A percentile compares a stretch with the other conserved stretches of the same genome.
Conservation (phyloP, 2,888 invertebrate genomes). For the Rhagium mordax region DNA sequence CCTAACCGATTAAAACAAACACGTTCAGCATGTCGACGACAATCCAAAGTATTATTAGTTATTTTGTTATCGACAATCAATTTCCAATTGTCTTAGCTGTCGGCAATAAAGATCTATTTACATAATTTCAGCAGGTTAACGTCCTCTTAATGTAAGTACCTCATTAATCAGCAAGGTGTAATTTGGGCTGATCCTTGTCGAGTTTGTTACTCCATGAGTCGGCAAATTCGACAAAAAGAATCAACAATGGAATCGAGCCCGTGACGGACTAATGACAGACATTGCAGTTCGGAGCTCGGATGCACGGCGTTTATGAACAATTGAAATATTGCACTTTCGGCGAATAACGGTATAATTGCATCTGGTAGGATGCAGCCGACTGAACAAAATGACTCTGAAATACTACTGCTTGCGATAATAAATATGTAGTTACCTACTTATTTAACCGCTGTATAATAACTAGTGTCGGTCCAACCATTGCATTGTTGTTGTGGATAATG, state of each 20-base stretch:
- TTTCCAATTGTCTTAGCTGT: too few species aligned
- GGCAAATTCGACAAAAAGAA: slow-evolving; percentile 30
- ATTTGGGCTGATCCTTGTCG: slow-evolving; percentile 31
- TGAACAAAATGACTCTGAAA: slow-evolving; percentile 8
- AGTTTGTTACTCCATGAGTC: slow-evolving; percentile 25
- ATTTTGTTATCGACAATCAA: too few species aligned
- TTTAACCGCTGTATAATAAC: slow-evolving; percentile 20
- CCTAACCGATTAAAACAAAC: too few species aligned
- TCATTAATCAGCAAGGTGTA: slow-evolving; percentile 38
- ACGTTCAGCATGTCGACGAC: too few species aligned
- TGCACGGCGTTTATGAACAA: slow-evolving; percentile 27
- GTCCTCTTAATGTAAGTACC: slow-evolving; percentile 21
- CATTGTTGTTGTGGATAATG: neutral
- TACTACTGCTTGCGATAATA: neutral
- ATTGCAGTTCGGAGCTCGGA: slow-evolving; percentile 12
- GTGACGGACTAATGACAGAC: slow-evolving; percentile 36
- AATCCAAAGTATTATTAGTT: too few species aligned
- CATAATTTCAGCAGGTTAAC: slow-evolving; percentile 24
- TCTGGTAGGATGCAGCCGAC: slow-evolving; percentile 16
- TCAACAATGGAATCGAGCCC: slow-evolving; percentile 30
- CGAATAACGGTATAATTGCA: slow-evolving; percentile 14
- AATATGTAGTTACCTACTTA: slow-evolving; percentile 7
- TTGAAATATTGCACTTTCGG: slow-evolving; percentile 25
- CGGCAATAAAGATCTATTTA: too few species aligned
- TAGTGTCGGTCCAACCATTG: neutral